Conservation (phyloP, 1,140 invertebrate genomes). For the Zaprionus taronus region DNA sequence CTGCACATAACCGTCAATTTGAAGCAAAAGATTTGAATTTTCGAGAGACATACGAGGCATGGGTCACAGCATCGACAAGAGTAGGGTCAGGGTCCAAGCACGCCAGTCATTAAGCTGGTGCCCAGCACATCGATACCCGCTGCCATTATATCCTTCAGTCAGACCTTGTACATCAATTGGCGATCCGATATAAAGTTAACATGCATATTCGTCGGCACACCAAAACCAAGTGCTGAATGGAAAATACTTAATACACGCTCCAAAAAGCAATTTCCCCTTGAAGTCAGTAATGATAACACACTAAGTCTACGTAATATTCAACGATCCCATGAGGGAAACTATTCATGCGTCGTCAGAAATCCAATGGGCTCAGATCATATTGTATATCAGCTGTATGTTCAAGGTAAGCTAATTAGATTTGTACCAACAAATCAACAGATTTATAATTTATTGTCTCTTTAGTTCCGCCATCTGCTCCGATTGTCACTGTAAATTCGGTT, state of each 20-base stretch:
- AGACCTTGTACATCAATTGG: constrained; percentile 85
- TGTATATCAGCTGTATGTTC: constrained; percentile 87
- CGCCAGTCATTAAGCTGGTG: constrained; percentile 86
- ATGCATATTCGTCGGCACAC: constrained; percentile 87
- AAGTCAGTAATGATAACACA: constrained; percentile 86
- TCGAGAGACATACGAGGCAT: constrained; percentile 87
- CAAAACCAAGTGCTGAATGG: constrained; percentile 85
- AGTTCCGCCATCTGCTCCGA: constrained; percentile 88
- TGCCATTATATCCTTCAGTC: constrained; percentile 87
- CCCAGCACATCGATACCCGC: constrained; percentile 86
- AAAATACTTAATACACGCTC: constrained; percentile 75
- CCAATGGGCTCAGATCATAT: constrained; percentile 87
- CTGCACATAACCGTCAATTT: constrained; percentile 85
- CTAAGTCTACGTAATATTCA: constrained; percentile 86
- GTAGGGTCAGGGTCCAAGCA: constrained; percentile 87
- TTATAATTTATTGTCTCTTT: constrained; percentile 53
- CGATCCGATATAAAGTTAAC: constrained; percentile 86
- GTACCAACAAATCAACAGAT: background rate
- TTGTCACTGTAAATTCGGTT: constrained; percentile 88
- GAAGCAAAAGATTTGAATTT: constrained; percentile 86
- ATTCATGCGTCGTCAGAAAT: constrained; percentile 88
- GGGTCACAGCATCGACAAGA: constrained; percentile 87
- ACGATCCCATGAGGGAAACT: constrained; percentile 87
- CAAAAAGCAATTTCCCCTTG: constrained; percentile 73
- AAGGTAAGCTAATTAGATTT: constrained; percentile 76